Evolutionary conservation across 2,888 invertebrate genomes (phyloP), one percentile per base, ranked within the genome.

Genomic region (Resseliella maxima): DNA sequence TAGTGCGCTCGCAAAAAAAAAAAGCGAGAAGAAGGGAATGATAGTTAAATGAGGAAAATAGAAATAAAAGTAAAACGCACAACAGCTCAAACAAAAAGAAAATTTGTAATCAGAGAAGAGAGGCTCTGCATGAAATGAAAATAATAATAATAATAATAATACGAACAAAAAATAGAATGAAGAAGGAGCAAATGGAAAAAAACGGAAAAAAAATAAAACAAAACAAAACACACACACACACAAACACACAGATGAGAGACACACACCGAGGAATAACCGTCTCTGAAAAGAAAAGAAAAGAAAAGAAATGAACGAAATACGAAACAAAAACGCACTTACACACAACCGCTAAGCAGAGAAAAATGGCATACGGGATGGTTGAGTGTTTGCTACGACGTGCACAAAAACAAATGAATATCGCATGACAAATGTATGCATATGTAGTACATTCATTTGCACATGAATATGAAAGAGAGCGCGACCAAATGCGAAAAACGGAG

Each of bases 391-490:
- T 72, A 15, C 72, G 72, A 72, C 31, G 72, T 72, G 72, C 72
- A 72, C 72, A 72, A 72, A 72, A 72, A 72, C 72, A 72, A 72
- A 72, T 72, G 72, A 72, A 72, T 72, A 72, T 72, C 72, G 35
- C 31, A 31, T 72, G 31, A 72, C 72, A 72, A 72, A 72, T 72
- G 72, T 72, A 72, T 72, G 72, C 72, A 72, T 72, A 72, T 72
- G 72, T 72, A 72, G 31, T 31, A 35, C 72, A 59, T 72, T 72
- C 72, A 72, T 72, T 72, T 72, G 72, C 72, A 72, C 31, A 72
- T 35, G 27, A 72, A 35, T 31, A 12, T 31, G 72, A 15, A 72
- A 72, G 41, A 8, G 41, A 59, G 59, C 59, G 59, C 24, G 27
- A n/a, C 5, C 24, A 59, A 41, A 5, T 12, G 41, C n/a, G n/a